phyloP scores from a whole-genome alignment of 1,140 invertebrate genomes.

The Solen grandis region DNA sequence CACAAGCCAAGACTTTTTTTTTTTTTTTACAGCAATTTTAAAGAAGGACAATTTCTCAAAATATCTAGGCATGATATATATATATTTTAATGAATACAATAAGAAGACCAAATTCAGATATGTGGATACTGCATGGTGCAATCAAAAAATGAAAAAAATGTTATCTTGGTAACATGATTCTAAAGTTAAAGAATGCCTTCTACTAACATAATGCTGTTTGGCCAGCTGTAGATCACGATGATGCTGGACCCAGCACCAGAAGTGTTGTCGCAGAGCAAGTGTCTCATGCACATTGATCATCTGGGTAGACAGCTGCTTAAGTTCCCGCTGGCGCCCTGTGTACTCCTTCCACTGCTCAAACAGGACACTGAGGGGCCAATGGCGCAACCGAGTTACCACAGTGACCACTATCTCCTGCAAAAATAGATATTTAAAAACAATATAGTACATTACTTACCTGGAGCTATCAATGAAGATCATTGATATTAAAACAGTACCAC shows the following conservation, averaged over 20 bases:
- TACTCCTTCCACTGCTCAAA: constrained; percentile 60
- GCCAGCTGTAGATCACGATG: constrained; percentile 39
- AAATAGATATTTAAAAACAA: neutral
- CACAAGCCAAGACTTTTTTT: too few species aligned
- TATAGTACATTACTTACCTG: too few species aligned
- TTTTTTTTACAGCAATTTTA: too few species aligned
- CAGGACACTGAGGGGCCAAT: constrained; percentile 61
- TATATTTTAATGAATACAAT: too few species aligned
- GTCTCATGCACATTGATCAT: constrained; percentile 31
- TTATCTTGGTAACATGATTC: too few species aligned
- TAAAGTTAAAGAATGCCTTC: neutral
- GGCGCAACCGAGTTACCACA: constrained; percentile 43
- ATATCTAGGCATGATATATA: too few species aligned
- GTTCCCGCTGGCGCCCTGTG: constrained; percentile 41
- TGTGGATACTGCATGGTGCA: too few species aligned
- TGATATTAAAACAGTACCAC: too few species aligned
- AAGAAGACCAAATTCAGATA: too few species aligned
- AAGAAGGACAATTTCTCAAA: too few species aligned
- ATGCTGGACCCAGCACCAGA: constrained; percentile 28
- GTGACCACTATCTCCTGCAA: constrained; percentile 55
- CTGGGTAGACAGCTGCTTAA: constrained; percentile 43
- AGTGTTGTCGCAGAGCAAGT: constrained; percentile 25
- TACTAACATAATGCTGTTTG: constrained; percentile 47
- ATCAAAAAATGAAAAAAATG: too few species aligned
- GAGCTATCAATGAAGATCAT: too few species aligned